Percentiles rank a stretch among this genome's conserved stretches.
Evolutionary conservation across 2,113 vertebrate species (phyloP).

Genomic region (Noctilio leporinus): DNA sequence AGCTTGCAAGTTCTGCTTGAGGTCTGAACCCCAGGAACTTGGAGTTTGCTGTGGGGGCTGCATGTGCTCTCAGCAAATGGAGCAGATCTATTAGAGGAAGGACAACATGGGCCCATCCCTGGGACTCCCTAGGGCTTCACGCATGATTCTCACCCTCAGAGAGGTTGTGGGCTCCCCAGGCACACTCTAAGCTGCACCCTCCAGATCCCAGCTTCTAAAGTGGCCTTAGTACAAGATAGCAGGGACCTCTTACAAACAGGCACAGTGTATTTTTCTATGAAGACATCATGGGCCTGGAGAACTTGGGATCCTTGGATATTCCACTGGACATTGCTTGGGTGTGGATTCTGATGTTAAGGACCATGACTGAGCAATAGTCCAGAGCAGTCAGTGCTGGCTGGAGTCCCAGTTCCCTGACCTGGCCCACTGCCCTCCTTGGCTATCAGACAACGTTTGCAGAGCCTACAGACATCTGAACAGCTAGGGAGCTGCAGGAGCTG

Average conservation of each 20-base stretch:
- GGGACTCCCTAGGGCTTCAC: background rate
- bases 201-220: background rate
- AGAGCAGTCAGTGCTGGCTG: constrained; percentile 45
- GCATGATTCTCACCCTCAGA: background rate
- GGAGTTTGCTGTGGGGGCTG: background rate
- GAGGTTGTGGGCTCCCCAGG: background rate
- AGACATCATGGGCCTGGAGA: background rate
- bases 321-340: constrained; percentile 56
- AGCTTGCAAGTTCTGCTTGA: background rate
- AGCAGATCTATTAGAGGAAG: background rate
- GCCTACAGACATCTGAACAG: constrained; percentile 55
- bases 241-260: background rate
- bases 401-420: constrained; percentile 56
- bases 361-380: constrained; percentile 44
- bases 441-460: constrained; percentile 45
- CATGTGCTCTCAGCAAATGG: background rate
- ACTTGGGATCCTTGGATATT: constrained; percentile 41
- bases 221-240: background rate
- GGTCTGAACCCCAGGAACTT: background rate
- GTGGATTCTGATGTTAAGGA: constrained; percentile 51
- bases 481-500: constrained; percentile 37
- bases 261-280: background rate
- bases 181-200: background rate
- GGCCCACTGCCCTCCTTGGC: constrained; percentile 66
- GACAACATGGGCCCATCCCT: background rate